phyloP scores from a whole-genome alignment of 2,888 invertebrate genomes.

The Stenoptilia bipunctidactyla region DNA sequence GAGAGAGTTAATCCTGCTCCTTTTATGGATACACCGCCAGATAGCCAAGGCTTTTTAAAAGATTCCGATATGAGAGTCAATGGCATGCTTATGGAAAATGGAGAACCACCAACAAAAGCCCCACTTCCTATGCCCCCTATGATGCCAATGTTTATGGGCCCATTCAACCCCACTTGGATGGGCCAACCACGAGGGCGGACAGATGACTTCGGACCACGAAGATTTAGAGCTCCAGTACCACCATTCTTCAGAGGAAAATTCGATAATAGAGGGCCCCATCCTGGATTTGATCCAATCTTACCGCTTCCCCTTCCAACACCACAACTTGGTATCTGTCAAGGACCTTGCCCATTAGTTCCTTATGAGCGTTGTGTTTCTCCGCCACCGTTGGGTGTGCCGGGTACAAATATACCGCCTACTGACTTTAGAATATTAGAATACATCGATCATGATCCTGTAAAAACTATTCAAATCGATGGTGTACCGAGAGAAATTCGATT shows the following conservation, averaged over 20 bases:
- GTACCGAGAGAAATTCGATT: slow-evolving; percentile 85
- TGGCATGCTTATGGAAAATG: slow-evolving; percentile 20
- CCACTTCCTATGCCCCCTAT: slow-evolving; percentile 32
- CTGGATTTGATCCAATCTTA: slow-evolving; percentile 36
- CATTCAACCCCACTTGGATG: slow-evolving; percentile 40
- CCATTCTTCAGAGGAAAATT: slow-evolving; percentile 45
- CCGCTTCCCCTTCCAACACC: slow-evolving; percentile 43
- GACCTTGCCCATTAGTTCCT: slow-evolving; percentile 38
- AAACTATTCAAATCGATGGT: slow-evolving; percentile 86
- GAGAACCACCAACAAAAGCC: slow-evolving; percentile 16
- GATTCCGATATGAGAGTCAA: slow-evolving; percentile 56
- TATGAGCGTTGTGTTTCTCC: slow-evolving; percentile 44
- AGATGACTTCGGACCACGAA: slow-evolving; percentile 41
- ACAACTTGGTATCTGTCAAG: slow-evolving; percentile 43
- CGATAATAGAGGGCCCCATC: slow-evolving; percentile 35
- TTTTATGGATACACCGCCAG: slow-evolving; percentile 38
- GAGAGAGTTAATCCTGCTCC: slow-evolving; percentile 49
- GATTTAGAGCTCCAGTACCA: slow-evolving; percentile 39
- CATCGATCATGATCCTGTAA: slow-evolving; percentile 75
- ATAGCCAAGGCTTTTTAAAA: slow-evolving; percentile 32
- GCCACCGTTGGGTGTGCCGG: slow-evolving; percentile 49
- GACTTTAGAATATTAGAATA: slow-evolving; percentile 49
- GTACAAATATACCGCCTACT: slow-evolving; percentile 42
- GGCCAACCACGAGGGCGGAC: slow-evolving; percentile 41
- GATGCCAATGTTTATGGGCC: slow-evolving; percentile 32